phyloP scores from a whole-genome alignment of 1,140 invertebrate species.

The Trachelipus rathkii region DNA sequence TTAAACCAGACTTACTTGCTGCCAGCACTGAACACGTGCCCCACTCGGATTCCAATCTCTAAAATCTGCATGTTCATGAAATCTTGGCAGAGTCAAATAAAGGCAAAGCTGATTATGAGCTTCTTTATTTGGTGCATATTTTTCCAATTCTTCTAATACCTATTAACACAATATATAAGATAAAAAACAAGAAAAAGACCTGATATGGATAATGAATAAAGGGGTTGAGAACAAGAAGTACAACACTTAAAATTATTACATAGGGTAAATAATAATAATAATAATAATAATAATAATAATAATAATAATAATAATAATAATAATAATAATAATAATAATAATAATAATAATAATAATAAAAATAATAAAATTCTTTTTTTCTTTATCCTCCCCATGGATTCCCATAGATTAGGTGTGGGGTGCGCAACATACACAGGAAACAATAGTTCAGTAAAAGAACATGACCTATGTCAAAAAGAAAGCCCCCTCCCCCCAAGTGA shows the following conservation, averaged over 20 bases:
- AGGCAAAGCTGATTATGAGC: constrained; percentile 91
- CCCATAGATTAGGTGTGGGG: too few species aligned
- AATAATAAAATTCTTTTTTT: too few species aligned
- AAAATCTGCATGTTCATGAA: constrained; percentile 84
- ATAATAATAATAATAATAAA: neutral
- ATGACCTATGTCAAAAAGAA: too few species aligned
- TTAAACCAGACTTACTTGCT: constrained; percentile 58
- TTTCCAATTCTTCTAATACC: constrained; percentile 80
- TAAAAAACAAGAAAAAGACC: constrained; percentile 13
- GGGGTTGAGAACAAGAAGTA: neutral
- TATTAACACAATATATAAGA: constrained; percentile 28
- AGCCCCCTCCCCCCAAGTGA: too few species aligned
- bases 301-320: too few species aligned
- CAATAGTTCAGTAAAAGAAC: too few species aligned
- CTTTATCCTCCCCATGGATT: too few species aligned
- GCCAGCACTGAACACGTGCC: constrained; percentile 78
- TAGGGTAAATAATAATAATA: neutral
- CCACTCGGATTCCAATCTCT: constrained; percentile 86
- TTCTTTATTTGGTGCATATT: constrained; percentile 81
- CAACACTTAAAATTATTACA: too few species aligned
- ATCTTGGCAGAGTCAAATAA: constrained; percentile 80
- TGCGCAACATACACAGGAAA: too few species aligned
- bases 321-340: neutral
- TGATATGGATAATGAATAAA: neutral
- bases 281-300: neutral